Base-by-base conservation (phyloP, 2,888 invertebrate species). In the Meteorus cinctellus region DNA sequence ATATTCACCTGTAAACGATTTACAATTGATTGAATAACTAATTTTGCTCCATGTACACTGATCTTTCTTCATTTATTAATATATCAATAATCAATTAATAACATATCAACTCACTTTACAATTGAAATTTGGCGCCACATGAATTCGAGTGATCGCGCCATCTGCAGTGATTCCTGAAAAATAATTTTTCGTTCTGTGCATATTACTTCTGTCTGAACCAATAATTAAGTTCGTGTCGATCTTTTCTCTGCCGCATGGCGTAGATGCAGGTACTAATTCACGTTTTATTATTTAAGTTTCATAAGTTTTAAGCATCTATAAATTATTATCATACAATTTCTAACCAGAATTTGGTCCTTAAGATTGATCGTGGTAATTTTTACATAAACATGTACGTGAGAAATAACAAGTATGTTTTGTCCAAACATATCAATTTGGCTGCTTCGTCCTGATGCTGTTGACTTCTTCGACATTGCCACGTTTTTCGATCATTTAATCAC, bases 171-270 rank as follows among this genome's bases (percentile, higher is more conserved):
- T 55, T 19, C 10, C 6, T 36, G 16, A 5, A 36, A 41, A 69
- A 59, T 0, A 12, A 12, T 24, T 1, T 19, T 34, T 1, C 24
- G 4, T 16, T 10, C n/a, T 60, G 10, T 45, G n/a, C 59, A 71
- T 36, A 4, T 69, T 4, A 19, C 19, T 55, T 24, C 55, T 4
- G 4, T 55, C 41, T 41, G 8, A 19, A 55, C 8, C 14, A 24
- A 14, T 45, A 72, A 45, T 72, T 27, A 14, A 29, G 29, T 34
- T 24, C 34, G 12, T 19, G n/a, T 5, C 19, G 45, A 24, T 34
- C 36, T 31, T 73, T 14, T 66, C 31, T 51, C 27, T 12, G 14
- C 27, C 24, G 45, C 55, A 34, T 59, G 36, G 19, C 70, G 59
- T 41, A 41, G 60, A 70, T 24, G 34, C 36, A 59, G 41, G 31